Evolutionary conservation across 2,888 invertebrate genomes (phyloP), one percentile per base, ranked within the genome.

Genomic region (Leptinotarsa peninsularis): DNA sequence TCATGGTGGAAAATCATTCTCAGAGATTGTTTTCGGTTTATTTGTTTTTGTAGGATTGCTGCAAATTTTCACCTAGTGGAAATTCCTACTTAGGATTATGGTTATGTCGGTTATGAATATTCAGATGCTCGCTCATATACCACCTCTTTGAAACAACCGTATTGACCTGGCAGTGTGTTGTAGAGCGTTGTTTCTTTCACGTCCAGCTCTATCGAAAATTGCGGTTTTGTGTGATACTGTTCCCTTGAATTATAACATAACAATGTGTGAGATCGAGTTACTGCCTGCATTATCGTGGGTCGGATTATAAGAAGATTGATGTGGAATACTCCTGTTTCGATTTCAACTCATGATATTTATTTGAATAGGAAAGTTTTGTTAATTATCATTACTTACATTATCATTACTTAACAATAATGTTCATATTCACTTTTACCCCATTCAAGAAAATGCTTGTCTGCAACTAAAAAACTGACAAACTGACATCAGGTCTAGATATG

Each of bases 1-100:
- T 63, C 63, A 63, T 63, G 43, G 63, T 63, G 14, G 15, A 63
- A 63, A 33, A 63, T 63, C 33, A 43, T 63, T n/a, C 63, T n/a
- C n/a, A 33, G 63, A 63, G 63, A 63, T 63, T 63, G 63, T 63
- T 63, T 13, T 4, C 63, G 21, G 63, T 43, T 33, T 63, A 18
- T 43, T 63, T 63, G 63, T 63, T 63, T n/a, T 63, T 58, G 13
- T 58, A 33, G 43, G n/a, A 43, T 43, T 63, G 63, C 43, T n/a
- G 43, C 27, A 63, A 33, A 33, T 63, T 63, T 43, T 63, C n/a
- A 63, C 63, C 63, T n/a, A 43, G 43, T 33, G 63, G 63, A 63
- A 63, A 17, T 43, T 63, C 14, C 17, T 13, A 10, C 43, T 33
- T 63, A 33, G 63, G 63, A 63, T 63, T 63, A 63, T 63, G 63